A percentile compares a stretch with the other conserved stretches of the same genome.
Evolutionary conservation across 2,888 invertebrate genomes (phyloP).

Genomic region (Apocheima hispidaria): DNA sequence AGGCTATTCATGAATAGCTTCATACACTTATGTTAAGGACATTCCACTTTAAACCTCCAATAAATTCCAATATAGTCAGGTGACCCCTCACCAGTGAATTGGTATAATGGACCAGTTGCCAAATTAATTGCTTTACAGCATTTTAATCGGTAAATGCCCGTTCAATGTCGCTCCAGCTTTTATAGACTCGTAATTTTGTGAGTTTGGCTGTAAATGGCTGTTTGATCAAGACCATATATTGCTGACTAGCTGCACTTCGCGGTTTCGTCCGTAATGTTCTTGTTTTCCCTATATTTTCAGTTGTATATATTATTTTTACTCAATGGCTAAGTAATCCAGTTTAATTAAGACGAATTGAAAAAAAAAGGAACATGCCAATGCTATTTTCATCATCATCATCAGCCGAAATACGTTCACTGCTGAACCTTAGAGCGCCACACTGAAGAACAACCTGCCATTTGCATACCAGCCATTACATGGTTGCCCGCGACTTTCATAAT

Average conservation of each 20-base stretch:
- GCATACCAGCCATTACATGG: too few species aligned
- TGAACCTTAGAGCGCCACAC: too few species aligned
- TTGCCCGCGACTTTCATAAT: too few species aligned
- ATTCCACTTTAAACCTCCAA: conserved; percentile 49
- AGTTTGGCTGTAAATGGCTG: conserved; percentile 2
- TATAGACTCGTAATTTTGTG: conserved; percentile 18
- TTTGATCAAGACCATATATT: neutral
- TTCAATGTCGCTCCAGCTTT: conserved; percentile 35
- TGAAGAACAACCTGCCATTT: too few species aligned
- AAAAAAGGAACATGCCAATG: too few species aligned
- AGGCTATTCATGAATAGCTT: conserved; percentile 18
- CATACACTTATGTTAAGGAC: conserved; percentile 54
- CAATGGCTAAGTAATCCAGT: too few species aligned
- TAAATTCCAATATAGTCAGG: conserved; percentile 24
- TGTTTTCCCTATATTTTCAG: neutral
- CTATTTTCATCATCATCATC: too few species aligned
- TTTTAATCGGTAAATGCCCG: conserved; percentile 36
- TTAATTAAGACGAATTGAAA: too few species aligned
- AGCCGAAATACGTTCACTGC: too few species aligned
- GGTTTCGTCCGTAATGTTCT: neutral
- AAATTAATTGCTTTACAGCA: conserved; percentile 44
- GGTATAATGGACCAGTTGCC: conserved; percentile 39
- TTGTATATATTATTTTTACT: too few species aligned
- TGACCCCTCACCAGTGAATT: conserved; percentile 38
- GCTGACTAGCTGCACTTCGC: neutral